A percentile compares a stretch with the other conserved stretches of the same genome.
These are phyloP conservation scores for Hypercompe scribonia DNA, from an alignment of 2,888 invertebrate genomes.

Conservation along the genomic window DNA sequence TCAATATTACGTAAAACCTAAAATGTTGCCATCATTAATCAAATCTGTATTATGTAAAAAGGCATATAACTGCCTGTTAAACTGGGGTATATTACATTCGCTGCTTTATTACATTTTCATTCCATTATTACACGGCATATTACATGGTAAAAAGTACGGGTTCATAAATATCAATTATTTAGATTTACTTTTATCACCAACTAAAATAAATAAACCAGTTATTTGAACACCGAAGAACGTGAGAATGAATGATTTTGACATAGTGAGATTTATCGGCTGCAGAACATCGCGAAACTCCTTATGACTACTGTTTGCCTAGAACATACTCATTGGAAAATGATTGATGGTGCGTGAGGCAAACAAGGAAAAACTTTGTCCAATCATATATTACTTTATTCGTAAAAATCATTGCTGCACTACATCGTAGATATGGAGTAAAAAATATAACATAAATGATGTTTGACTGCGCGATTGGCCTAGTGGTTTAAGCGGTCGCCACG, in stretches of 20 bases:
- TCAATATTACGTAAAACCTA: not conserved
- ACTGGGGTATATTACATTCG: not conserved
- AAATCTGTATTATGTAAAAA: not conserved
- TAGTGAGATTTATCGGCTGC: constrained; percentile 40
- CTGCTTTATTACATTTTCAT: not conserved
- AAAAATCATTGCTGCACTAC: not conserved
- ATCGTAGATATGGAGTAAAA: not conserved
- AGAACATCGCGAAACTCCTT: constrained; percentile 24
- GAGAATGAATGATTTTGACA: constrained; percentile 39
- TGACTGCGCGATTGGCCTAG: too few relatives aligned
- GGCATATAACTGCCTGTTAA: not conserved
- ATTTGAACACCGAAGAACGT: constrained; percentile 23
- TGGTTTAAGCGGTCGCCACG: too few relatives aligned
- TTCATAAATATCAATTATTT: not conserved
- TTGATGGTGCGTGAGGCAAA: constrained; percentile 13
- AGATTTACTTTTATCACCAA: not conserved
- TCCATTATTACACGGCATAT: not conserved
- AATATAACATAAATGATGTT: too few relatives aligned
- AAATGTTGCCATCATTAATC: not conserved
- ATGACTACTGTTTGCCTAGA: constrained; percentile 32
- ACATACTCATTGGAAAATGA: constrained; percentile 16
- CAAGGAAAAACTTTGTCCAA: not conserved
- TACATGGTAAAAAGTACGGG: not conserved
- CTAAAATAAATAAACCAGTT: constrained; percentile 10
- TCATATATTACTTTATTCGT: not conserved